Evolutionary conservation across 37 sponge, comb jelly and placozoan species (phyloP).

Genomic region (Ephydatia muelleri): DNA sequence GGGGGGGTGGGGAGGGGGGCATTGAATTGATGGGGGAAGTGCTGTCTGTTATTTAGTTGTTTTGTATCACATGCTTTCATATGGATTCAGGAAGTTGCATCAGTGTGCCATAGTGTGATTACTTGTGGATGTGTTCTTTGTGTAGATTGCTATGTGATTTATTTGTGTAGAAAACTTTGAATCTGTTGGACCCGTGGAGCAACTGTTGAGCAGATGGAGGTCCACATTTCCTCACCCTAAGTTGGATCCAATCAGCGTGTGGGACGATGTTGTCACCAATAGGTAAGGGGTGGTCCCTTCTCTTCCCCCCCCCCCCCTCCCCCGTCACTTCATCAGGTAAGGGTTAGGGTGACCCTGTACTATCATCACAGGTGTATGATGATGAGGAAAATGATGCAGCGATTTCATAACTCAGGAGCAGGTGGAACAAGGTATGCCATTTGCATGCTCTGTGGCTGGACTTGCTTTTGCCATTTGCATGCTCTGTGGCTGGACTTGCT

Average conservation of each 20-base stretch:
- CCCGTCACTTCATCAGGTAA: background rate
- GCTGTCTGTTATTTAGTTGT: background rate
- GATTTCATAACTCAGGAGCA: constrained; percentile 10
- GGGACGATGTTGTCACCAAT: constrained; percentile 89
- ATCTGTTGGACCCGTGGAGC: constrained; percentile 29
- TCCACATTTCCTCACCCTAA: constrained; percentile 75
- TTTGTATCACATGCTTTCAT: too few relatives aligned
- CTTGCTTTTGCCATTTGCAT: too few relatives aligned
- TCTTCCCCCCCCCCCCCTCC: background rate
- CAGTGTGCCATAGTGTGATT: background rate
- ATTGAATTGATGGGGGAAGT: too few relatives aligned
- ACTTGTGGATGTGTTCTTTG: background rate
- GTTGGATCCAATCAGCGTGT: constrained; percentile 79
- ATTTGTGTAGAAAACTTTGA: constrained; percentile 58
- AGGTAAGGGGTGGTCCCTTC: constrained; percentile 29
- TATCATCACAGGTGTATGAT: constrained; percentile 64
- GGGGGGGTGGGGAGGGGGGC: too few relatives aligned
- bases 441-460: background rate
- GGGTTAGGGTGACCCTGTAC: background rate
- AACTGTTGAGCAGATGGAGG: constrained; percentile 71
- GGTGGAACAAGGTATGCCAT: background rate
- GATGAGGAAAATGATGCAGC: constrained; percentile 72
- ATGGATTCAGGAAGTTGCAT: too few relatives aligned
- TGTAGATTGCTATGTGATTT: background rate
- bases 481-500: too few relatives aligned